These are phyloP conservation scores for Drosophila subquinaria DNA, from an alignment of 2,888 invertebrate genomes.

Conservation along the genomic window DNA sequence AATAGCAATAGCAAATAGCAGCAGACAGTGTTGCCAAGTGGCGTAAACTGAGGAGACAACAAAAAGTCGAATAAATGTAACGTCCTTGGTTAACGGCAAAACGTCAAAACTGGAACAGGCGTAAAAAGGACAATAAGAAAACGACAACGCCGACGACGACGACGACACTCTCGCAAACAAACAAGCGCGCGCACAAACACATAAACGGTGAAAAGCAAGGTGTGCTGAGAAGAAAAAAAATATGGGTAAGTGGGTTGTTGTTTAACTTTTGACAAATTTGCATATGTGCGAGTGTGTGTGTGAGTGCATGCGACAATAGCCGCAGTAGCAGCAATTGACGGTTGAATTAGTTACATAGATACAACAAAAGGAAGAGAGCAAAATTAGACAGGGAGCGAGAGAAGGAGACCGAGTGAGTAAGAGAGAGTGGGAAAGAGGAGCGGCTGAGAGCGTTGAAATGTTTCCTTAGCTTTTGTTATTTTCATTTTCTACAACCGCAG, in stretches of 20 bases:
- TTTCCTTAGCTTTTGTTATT: conserved; percentile 40
- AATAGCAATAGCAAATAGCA: conserved; percentile 17
- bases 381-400: conserved; percentile 8
- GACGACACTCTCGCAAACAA: conserved; percentile 8
- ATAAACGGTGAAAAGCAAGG: conserved; percentile 43
- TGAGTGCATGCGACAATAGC: conserved; percentile 57
- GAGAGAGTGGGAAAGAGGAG: conserved; percentile 6
- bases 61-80: conserved; percentile 55
- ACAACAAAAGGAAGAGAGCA: conserved; percentile 34
- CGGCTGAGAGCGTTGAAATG: conserved; percentile 31
- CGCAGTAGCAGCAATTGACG: conserved; percentile 50
- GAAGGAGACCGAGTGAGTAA: conserved; percentile 5
- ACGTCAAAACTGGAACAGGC: conserved; percentile 59
- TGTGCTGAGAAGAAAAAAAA: conserved; percentile 62
- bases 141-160: conserved; percentile 21
- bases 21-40: conserved; percentile 61
- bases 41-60: conserved; percentile 50
- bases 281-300: conserved; percentile 21
- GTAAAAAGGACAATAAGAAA: conserved; percentile 58
- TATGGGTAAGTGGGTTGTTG: conserved; percentile 73
- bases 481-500: conserved; percentile 3
- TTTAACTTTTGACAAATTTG: conserved; percentile 57
- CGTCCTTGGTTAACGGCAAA: conserved; percentile 64
- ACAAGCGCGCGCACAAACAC: conserved; percentile 20
- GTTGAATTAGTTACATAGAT: conserved; percentile 44